A percentile compares a stretch with the other conserved stretches of the same genome.
These are phyloP conservation scores for Triops cancriformis DNA, from an alignment of 1,140 invertebrate species.

Conservation along the genomic window DNA sequence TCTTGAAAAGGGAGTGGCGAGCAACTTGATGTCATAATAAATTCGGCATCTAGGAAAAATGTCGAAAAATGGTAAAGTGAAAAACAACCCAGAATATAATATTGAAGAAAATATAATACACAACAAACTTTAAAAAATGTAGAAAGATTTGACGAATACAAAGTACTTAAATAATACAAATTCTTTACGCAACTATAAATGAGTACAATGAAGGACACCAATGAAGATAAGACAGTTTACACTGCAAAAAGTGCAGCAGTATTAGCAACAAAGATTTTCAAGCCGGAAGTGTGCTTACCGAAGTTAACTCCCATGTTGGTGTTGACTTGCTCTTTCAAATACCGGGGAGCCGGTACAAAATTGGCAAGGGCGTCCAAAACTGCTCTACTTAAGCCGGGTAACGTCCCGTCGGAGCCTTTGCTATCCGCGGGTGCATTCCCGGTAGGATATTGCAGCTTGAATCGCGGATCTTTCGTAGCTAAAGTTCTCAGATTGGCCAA, in stretches of 20 bases:
- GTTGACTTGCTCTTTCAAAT: conserved; percentile 24
- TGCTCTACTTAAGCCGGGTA: conserved; percentile 18
- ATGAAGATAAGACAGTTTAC: too few relatives aligned
- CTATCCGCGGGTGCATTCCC: background rate
- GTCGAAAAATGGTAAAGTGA: background rate
- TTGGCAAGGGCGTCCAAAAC: conserved; percentile 28
- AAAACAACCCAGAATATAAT: background rate
- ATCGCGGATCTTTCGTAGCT: background rate
- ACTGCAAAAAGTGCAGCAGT: too few relatives aligned
- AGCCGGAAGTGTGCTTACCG: background rate
- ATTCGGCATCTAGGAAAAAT: background rate
- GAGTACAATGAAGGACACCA: too few relatives aligned
- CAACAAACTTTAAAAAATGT: too few relatives aligned
- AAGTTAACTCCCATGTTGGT: conserved; percentile 22
- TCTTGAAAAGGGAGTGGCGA: background rate
- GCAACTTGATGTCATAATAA: background rate
- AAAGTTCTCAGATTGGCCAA: background rate
- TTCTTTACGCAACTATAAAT: too few relatives aligned
- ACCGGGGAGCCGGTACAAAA: conserved; percentile 27
- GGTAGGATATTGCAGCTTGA: background rate
- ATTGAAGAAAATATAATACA: too few relatives aligned
- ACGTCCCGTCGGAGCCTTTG: background rate
- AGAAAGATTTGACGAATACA: too few relatives aligned
- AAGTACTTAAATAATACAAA: too few relatives aligned
- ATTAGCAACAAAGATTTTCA: background rate